Percentiles rank a stretch among this genome's conserved stretches.
phyloP scores from a whole-genome alignment of 2,888 invertebrate species.

The Ametastegia equiseti region DNA sequence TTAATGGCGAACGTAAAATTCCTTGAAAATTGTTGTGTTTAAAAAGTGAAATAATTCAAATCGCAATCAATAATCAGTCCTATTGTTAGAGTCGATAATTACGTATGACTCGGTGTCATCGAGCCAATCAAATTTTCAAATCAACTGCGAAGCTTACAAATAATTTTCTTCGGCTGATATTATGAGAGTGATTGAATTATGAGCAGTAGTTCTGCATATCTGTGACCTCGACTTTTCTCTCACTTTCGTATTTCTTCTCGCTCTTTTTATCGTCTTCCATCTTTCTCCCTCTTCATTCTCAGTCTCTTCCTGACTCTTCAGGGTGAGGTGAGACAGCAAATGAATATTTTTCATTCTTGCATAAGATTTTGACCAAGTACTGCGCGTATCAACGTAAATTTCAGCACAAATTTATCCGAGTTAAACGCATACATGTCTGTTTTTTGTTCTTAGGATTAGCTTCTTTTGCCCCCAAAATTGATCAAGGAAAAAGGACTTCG shows the following conservation, averaged over 20 bases:
- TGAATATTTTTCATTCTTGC: constrained; percentile 1
- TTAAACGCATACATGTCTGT: background rate
- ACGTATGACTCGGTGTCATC: too few species aligned
- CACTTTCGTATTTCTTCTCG: background rate
- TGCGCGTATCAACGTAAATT: background rate
- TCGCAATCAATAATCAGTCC: too few species aligned
- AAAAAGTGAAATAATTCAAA: too few species aligned
- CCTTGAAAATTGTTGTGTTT: too few species aligned
- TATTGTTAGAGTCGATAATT: too few species aligned
- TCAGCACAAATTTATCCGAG: background rate
- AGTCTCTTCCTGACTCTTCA: constrained; percentile 22
- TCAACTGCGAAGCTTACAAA: too few species aligned
- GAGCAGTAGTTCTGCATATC: constrained; percentile 42
- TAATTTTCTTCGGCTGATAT: background rate
- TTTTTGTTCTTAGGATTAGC: background rate
- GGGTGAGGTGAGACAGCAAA: background rate
- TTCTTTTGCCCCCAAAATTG: background rate
- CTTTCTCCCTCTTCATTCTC: constrained; percentile 1
- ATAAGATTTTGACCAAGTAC: constrained; percentile 33
- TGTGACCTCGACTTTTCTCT: constrained; percentile 45
- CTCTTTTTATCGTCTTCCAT: constrained; percentile 14
- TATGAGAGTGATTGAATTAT: constrained; percentile 16
- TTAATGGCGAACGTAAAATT: background rate
- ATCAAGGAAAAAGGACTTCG: background rate
- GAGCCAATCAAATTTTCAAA: too few species aligned